Percentiles rank a stretch among this genome's conserved stretches.
Conservation (phyloP, 2,888 invertebrate genomes). For the Eupithecia subfuscata region DNA sequence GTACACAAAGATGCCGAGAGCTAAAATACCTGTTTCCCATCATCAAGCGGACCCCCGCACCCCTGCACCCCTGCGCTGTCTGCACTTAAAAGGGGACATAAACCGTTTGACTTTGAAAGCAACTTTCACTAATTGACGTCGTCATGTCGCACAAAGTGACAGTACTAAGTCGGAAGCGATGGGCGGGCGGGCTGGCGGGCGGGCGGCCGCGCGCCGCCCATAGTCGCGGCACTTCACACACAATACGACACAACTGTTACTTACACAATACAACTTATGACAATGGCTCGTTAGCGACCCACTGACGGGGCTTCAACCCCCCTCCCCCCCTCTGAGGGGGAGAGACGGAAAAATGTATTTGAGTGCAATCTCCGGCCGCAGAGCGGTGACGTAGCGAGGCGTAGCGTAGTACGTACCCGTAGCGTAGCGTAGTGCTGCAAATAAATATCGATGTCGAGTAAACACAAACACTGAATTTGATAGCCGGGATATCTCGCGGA, state of each 20-base stretch:
- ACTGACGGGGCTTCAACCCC: slow-evolving; percentile 32
- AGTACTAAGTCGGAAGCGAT: slow-evolving; percentile 5
- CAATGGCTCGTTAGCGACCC: slow-evolving; percentile 48
- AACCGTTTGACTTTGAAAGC: slow-evolving; percentile 13
- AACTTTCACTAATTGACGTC: slow-evolving; percentile 16
- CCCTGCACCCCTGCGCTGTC: not conserved
- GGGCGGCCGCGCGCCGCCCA: slow-evolving; percentile 13
- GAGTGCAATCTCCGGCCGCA: slow-evolving; percentile 53
- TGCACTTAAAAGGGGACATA: slow-evolving; percentile 6
- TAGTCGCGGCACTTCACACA: slow-evolving; percentile 26
- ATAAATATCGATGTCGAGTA: slow-evolving; percentile 29
- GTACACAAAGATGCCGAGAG: not conserved
- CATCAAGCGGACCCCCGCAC: too few relatives aligned
- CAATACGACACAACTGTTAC: not conserved
- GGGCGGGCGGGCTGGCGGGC: not conserved
- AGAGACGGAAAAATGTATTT: slow-evolving; percentile 49
- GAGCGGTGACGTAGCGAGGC: slow-evolving; percentile 30
- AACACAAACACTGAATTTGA: slow-evolving; percentile 19
- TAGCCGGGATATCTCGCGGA: slow-evolving; percentile 11
- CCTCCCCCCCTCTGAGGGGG: slow-evolving; percentile 9
- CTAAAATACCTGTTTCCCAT: not conserved
- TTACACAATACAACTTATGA: slow-evolving; percentile 35
- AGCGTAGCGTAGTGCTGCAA: slow-evolving; percentile 16
- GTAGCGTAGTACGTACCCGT: slow-evolving; percentile 1
- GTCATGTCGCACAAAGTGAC: slow-evolving; percentile 17